Base-by-base conservation (phyloP, 2,888 invertebrate genomes). In the Dryadula phaetusa region DNA sequence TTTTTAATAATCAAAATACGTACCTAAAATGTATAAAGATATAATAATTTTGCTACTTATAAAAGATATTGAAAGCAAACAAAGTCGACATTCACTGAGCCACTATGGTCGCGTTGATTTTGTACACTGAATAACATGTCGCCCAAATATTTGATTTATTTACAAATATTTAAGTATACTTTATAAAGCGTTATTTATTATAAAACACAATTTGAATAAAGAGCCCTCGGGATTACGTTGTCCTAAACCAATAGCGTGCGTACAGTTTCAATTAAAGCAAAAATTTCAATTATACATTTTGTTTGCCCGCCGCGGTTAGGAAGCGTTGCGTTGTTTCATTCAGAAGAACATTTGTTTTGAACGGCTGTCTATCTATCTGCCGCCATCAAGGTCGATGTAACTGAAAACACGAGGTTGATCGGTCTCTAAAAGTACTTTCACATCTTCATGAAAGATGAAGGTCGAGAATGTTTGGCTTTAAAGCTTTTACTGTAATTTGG, bases 241-340 rank as follows among this genome's bases (percentile, higher is more conserved):
- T 58, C 67, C 68, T 70, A 66, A 71, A 65, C 54, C 62, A 69
- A 72, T 72, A 75, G 8, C 42, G 62, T 47, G 52, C 63, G 66
- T 53, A 67, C 67, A 66, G 46, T 70, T 66, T 70, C 65, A 71
- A 70, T 72, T 70, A 70, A 67, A 60, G 64, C 64, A 73, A 74
- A 74, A 72, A 69, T 65, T 71, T 74, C 71, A 73, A 72, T 73
- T 72, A 73, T 58, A 62, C 53, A 18, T 65, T 37, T 40, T 69
- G 60, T 72, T 70, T 70, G 66, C 62, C 67, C 47, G n/a, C 20
- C 54, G 60, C 56, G 56, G 58, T 47, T 61, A 47, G 62, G 66
- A 66, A 62, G 42, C 64, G 37, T 25, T 67, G 54, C 42, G 47
- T 54, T 49, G 40, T 53, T 52, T 53, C 53, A 53, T 53, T 61